Conservation (phyloP, 2,797 vertebrate genomes). For the Threskiornis aethiopicus region DNA sequence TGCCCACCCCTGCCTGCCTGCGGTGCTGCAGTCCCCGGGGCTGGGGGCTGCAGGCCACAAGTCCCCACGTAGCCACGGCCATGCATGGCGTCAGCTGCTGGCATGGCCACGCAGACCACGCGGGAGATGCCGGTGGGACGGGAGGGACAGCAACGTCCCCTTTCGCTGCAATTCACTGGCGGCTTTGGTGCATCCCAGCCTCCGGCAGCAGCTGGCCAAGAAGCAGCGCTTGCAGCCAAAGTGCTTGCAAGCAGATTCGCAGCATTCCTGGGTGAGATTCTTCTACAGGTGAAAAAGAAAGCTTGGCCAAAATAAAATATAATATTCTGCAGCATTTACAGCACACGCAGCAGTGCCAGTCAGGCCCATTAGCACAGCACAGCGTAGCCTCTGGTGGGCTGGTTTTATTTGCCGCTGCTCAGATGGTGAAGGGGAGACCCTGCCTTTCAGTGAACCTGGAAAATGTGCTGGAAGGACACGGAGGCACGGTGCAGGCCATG, state of each 20-base stretch:
- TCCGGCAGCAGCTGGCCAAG: neutral
- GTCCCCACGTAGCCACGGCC: neutral
- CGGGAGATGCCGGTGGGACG: neutral
- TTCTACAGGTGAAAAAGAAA: neutral
- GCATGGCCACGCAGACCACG: rapidly evolving
- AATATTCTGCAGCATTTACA: neutral
- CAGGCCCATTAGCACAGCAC: neutral
- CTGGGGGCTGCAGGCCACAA: neutral
- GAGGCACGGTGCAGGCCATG: rapidly evolving
- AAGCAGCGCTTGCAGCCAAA: neutral
- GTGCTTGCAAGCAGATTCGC: neutral
- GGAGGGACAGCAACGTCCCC: neutral
- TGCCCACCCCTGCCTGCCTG: neutral
- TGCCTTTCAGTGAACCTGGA: neutral
- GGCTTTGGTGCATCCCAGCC: neutral
- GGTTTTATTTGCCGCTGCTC: neutral
- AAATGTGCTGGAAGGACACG: rapidly evolving
- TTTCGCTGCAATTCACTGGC: rapidly evolving
- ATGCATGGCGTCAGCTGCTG: neutral
- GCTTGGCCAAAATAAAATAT: neutral
- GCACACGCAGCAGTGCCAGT: neutral
- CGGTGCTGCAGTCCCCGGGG: neutral
- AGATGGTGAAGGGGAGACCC: neutral
- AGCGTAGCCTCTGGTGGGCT: neutral
- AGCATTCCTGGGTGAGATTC: neutral